These are phyloP conservation scores for Lepidurus arcticus DNA, from an alignment of 1,140 invertebrate genomes.

Conservation along the genomic window DNA sequence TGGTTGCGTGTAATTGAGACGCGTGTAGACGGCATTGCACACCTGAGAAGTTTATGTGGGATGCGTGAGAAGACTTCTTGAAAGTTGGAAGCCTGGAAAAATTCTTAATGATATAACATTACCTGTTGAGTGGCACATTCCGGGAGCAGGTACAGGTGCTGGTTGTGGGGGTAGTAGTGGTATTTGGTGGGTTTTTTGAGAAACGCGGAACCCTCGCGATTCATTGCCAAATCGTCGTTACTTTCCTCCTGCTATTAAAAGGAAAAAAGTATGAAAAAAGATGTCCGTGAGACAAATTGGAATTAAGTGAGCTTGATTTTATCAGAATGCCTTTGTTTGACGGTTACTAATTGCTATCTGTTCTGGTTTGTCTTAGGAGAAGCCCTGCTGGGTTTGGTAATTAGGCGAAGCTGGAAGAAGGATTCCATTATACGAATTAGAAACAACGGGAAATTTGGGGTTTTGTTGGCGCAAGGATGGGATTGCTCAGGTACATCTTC, in stretches of 20 bases:
- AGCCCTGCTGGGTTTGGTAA: not conserved
- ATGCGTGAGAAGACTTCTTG: constrained; percentile 23
- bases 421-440: not conserved
- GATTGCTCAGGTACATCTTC: not conserved
- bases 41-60: constrained; percentile 53
- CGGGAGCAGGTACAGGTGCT: constrained; percentile 80
- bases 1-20: constrained; percentile 85
- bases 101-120: constrained; percentile 34
- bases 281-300: too few relatives aligned
- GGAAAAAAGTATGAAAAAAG: not conserved
- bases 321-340: not conserved
- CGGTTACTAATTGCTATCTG: not conserved
- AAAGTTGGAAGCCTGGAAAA: not conserved
- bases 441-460: not conserved
- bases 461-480: not conserved
- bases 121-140: constrained; percentile 89
- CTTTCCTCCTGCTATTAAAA: not conserved
- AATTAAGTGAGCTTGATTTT: not conserved
- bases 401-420: not conserved
- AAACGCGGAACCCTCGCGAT: constrained; percentile 2
- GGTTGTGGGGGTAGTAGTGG: constrained; percentile 89
- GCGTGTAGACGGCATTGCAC: constrained; percentile 85
- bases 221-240: not conserved
- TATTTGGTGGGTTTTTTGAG: constrained; percentile 73
- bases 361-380: not conserved